Conservation (phyloP, 2,797 vertebrate species). For the Crocidura indochinensis region DNA sequence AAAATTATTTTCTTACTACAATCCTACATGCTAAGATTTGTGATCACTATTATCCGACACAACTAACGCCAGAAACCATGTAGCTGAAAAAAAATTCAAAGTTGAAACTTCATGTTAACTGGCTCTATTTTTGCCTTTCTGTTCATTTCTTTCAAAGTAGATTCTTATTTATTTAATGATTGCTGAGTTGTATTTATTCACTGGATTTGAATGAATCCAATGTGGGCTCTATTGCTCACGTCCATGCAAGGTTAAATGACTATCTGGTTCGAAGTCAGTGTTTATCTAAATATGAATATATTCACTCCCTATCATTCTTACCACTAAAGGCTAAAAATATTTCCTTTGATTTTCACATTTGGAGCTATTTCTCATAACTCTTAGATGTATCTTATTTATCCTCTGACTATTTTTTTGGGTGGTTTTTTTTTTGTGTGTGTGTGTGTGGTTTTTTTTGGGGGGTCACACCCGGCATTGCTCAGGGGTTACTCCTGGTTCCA, state of each 20-base stretch:
- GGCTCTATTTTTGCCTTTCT: not conserved
- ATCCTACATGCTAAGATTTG: not conserved
- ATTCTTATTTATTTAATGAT: not conserved
- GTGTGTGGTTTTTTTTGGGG: no score
- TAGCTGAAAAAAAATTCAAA: not conserved
- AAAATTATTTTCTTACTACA: not conserved
- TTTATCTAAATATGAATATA: constrained; percentile 35
- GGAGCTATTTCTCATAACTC: not conserved
- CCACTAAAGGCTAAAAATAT: not conserved
- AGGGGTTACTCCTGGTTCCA: no score
- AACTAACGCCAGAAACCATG: not conserved
- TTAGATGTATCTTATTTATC: constrained; percentile 7
- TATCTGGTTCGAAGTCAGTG: not conserved
- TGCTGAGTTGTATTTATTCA: constrained; percentile 59
- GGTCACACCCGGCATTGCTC: no score
- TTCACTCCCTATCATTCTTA: not conserved
- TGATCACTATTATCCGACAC: not conserved
- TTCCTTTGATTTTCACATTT: constrained; percentile 7
- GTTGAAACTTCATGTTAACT: no score
- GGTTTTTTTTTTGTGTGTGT: no score
- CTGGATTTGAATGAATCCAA: constrained; percentile 5
- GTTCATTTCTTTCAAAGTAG: not conserved
- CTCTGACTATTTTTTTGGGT: no score
- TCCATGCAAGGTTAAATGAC: constrained; percentile 8
- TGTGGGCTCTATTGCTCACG: not conserved